Percentiles rank a stretch among this genome's conserved stretches.
phyloP scores from a whole-genome alignment of 2,797 vertebrate genomes.

The Psittacula derbiana region DNA sequence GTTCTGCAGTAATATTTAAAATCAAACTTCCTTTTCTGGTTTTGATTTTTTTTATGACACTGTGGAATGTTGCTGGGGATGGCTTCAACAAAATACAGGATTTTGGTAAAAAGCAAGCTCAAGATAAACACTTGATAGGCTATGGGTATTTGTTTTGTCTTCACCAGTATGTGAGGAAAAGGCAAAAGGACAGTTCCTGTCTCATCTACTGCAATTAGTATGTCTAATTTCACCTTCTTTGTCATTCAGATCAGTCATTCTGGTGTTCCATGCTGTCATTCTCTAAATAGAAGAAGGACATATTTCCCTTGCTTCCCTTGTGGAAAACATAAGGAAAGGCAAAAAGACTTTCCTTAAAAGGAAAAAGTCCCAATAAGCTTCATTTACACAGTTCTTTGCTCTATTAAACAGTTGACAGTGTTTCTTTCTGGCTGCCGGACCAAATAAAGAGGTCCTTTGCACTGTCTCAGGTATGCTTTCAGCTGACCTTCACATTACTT shows the following conservation, averaged over 20 bases:
- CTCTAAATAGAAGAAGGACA: neutral
- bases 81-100: neutral
- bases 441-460: neutral
- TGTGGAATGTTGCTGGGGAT: neutral
- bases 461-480: neutral
- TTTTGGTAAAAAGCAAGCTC: neutral
- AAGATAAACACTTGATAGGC: neutral
- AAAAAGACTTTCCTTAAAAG: neutral
- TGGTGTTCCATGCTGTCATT: fast-evolving
- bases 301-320: neutral
- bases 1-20: neutral
- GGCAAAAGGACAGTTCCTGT: neutral
- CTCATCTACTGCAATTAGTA: neutral
- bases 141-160: neutral
- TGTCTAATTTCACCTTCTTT: neutral
- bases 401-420: neutral
- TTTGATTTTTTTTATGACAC: neutral
- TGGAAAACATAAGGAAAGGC: neutral
- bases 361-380: neutral
- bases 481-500: neutral
- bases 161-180: neutral
- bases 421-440: conserved; percentile 6
- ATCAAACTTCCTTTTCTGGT: neutral
- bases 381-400: neutral
- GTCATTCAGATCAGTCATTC: neutral